Evolutionary conservation across 64 coral and sea anemone species (phyloP).

Genomic region (Stichodactyla helianthus): DNA sequence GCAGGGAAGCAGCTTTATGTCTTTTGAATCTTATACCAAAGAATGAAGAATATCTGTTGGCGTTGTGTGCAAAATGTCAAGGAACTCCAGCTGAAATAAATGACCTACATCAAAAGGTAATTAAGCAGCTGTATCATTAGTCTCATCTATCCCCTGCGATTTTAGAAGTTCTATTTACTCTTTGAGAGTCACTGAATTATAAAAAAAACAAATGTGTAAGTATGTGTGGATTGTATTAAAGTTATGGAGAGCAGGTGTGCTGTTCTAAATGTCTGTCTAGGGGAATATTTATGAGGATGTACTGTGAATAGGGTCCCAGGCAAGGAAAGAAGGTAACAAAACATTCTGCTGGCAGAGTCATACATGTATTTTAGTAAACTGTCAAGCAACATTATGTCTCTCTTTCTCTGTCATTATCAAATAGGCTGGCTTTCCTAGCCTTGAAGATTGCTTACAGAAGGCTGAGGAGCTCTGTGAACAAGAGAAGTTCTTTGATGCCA

Average conservation of each 20-base stretch:
- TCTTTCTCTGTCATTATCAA: not conserved
- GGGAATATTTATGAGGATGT: too few relatives aligned
- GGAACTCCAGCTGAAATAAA: constrained; percentile 64
- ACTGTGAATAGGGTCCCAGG: too few relatives aligned
- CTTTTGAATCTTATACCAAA: constrained; percentile 51
- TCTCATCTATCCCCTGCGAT: not conserved
- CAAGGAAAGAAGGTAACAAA: too few relatives aligned
- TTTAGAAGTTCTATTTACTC: too few relatives aligned
- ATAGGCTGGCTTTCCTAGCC: constrained; percentile 71
- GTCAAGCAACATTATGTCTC: not conserved
- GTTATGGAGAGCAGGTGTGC: too few relatives aligned
- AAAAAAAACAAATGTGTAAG: too few relatives aligned
- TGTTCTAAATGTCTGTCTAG: too few relatives aligned
- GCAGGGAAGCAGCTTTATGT: constrained; percentile 67
- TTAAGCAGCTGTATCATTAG: not conserved
- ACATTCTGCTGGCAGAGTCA: too few relatives aligned
- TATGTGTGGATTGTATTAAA: too few relatives aligned
- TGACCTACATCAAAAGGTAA: constrained; percentile 91
- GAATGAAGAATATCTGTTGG: constrained; percentile 57
- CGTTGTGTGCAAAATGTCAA: constrained; percentile 73
- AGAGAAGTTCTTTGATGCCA: constrained; percentile 74
- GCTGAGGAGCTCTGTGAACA: constrained; percentile 80
- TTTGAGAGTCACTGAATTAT: too few relatives aligned
- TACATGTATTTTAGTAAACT: too few relatives aligned
- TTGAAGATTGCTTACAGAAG: constrained; percentile 80